Conservation (phyloP, 2,797 vertebrate species). For the Eulemur albifrons region DNA sequence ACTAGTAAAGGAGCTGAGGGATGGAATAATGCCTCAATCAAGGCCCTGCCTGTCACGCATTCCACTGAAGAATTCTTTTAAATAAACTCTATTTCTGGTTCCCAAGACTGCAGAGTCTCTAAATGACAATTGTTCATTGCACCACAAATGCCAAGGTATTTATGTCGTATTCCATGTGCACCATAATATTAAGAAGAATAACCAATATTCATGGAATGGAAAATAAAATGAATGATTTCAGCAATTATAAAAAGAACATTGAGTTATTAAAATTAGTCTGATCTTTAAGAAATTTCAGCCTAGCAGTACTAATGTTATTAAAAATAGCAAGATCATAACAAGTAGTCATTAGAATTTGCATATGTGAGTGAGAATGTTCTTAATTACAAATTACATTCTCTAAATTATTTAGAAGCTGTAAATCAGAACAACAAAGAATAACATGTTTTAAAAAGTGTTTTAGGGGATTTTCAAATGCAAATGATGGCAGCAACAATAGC, state of each 20-base stretch:
- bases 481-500: conserved; percentile 15
- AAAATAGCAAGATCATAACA: conserved; percentile 82
- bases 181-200: conserved; percentile 70
- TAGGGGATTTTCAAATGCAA: conserved; percentile 60
- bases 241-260: conserved; percentile 79
- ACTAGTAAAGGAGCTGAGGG: conserved; percentile 5
- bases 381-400: conserved; percentile 80
- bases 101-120: conserved; percentile 4
- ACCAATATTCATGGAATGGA: conserved; percentile 64
- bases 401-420: conserved; percentile 82
- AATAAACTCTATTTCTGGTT: conserved; percentile 28
- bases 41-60: neutral
- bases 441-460: conserved; percentile 63
- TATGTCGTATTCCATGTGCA: conserved; percentile 60
- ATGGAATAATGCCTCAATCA: conserved; percentile 46
- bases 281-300: conserved; percentile 81
- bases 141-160: conserved; percentile 46
- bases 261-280: conserved; percentile 82
- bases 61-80: conserved; percentile 22
- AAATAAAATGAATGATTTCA: conserved; percentile 81
- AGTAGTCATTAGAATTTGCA: conserved; percentile 84
- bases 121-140: conserved; percentile 63
- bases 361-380: conserved; percentile 80
- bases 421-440: conserved; percentile 77
- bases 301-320: conserved; percentile 76